Conservation (phyloP, 37 sponge, comb jelly and placozoan species). For the Diacarnus erythraeanus region DNA sequence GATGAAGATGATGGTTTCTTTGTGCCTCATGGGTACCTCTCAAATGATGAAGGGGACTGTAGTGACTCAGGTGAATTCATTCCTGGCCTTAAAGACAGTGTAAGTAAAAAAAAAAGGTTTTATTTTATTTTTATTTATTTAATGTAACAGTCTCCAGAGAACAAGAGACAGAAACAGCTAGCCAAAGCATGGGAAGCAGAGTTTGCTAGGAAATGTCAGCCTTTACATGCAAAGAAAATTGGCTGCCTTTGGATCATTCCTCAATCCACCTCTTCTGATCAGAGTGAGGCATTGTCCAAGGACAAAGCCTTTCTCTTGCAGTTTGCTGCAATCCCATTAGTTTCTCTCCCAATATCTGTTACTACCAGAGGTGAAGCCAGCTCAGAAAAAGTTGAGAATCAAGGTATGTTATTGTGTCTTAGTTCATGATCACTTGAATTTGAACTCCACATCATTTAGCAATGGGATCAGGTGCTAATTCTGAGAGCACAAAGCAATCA, state of each 20-base stretch:
- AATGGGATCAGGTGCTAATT: background rate
- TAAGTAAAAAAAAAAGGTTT: too few species aligned
- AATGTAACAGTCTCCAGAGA: background rate
- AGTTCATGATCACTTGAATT: background rate
- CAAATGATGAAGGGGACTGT: constrained; percentile 90
- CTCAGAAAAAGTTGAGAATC: background rate
- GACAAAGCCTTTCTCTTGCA: constrained; percentile 27
- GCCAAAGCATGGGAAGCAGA: constrained; percentile 85
- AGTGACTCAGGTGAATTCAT: constrained; percentile 33
- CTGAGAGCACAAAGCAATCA: background rate
- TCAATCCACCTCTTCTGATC: background rate
- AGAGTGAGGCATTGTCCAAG: background rate
- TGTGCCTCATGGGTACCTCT: constrained; percentile 99
- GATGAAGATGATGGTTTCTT: constrained; percentile 97
- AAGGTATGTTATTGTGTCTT: constrained; percentile 5
- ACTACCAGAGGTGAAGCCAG: background rate
- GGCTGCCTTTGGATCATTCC: constrained; percentile 58
- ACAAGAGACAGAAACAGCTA: constrained; percentile 32
- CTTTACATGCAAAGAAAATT: constrained; percentile 60
- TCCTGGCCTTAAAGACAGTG: background rate
- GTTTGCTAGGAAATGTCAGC: constrained; percentile 61
- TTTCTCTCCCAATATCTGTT: constrained; percentile 34
- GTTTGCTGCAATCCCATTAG: constrained; percentile 37
- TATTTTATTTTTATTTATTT: background rate
- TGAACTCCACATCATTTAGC: background rate